Conservation (phyloP, 2,113 vertebrate species). For the Rhinogobius similis region DNA sequence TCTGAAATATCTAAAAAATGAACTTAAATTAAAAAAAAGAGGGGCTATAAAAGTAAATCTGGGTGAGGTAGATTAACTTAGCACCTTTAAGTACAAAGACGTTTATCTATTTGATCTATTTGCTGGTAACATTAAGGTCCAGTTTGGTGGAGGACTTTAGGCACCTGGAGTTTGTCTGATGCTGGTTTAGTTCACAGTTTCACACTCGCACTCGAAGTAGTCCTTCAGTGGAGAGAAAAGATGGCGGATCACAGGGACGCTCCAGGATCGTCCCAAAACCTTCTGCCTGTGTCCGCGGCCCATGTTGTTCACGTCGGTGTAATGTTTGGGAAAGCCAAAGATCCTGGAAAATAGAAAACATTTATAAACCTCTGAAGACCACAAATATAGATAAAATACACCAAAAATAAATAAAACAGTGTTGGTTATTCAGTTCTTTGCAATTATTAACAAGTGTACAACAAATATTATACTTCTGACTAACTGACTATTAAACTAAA, state of each 20-base stretch:
- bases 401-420: no score
- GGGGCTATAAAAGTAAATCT: constrained; percentile 32
- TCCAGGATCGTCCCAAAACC: constrained; percentile 91
- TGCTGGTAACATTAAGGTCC: not conserved
- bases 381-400: not conserved
- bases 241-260: constrained; percentile 90
- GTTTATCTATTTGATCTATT: not conserved
- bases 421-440: no score
- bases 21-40: constrained; percentile 48
- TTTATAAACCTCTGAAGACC: not conserved
- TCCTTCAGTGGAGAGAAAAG: constrained; percentile 94
- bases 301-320: constrained; percentile 90
- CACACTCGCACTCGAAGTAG: constrained; percentile 90
- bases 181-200: constrained; percentile 7
- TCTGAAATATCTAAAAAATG: constrained; percentile 13
- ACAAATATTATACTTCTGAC: no score
- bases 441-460: no score
- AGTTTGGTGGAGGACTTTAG: not conserved
- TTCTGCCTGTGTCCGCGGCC: constrained; percentile 84
- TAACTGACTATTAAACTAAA: no score
- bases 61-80: constrained; percentile 69
- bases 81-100: constrained; percentile 6
- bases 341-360: constrained; percentile 76
- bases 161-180: not conserved
- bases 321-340: constrained; percentile 94